Conservation (phyloP, 2,113 vertebrate genomes). For the Athene noctua region DNA sequence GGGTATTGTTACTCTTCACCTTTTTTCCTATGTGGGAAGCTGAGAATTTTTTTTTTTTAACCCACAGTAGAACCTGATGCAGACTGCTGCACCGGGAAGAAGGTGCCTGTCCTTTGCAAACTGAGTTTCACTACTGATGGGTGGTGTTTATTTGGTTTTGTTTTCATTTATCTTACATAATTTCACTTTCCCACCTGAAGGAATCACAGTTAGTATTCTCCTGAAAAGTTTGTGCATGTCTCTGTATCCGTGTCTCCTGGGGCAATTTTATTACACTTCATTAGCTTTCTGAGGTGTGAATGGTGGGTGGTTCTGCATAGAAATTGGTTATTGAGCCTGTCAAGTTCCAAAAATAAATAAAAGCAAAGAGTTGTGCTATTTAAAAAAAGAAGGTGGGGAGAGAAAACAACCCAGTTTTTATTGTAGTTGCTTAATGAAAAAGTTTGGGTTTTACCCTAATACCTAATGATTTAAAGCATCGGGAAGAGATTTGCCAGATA, state of each 20-base stretch:
- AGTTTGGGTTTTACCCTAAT: background rate
- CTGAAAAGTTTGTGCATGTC: background rate
- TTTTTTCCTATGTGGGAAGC: background rate
- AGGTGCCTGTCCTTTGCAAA: background rate
- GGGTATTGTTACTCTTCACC: background rate
- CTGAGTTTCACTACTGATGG: background rate
- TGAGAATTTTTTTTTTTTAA: background rate
- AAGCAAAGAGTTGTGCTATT: background rate
- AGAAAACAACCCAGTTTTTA: background rate
- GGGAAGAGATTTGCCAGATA: background rate
- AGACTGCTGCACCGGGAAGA: background rate
- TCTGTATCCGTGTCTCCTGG: background rate
- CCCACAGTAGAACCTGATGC: background rate
- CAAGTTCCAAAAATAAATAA: constrained; percentile 7
- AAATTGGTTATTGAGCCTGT: background rate
- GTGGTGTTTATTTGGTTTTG: background rate
- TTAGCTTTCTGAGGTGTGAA: background rate
- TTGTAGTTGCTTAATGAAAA: background rate
- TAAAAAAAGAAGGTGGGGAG: background rate
- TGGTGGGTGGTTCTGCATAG: constrained; percentile 3
- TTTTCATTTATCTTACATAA: background rate
- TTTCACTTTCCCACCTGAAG: background rate
- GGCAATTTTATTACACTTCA: background rate
- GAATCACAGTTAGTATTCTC: background rate
- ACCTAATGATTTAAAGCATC: background rate